Evolutionary conservation across 1,140 invertebrate genomes (phyloP).

Genomic region (Diorhabda sublineata): DNA sequence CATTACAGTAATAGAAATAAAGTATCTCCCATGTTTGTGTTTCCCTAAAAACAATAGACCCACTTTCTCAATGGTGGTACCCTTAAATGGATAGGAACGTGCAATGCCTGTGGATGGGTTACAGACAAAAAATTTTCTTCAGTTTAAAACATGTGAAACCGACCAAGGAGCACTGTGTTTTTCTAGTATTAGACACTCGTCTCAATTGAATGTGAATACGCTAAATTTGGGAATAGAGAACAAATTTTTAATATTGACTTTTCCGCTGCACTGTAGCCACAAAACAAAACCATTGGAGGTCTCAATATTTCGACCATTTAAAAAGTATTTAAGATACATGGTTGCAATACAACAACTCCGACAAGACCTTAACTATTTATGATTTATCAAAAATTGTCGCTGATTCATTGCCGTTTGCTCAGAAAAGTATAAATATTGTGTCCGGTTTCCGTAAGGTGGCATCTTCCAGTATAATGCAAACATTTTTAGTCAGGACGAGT

Average conservation of each 20-base stretch:
- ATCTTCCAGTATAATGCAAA: too few species aligned
- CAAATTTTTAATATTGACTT: conserved; percentile 19
- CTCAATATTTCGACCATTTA: too few species aligned
- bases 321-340: too few species aligned
- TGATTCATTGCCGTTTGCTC: too few species aligned
- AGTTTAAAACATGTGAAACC: conserved; percentile 21
- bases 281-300: too few species aligned
- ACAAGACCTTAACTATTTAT: too few species aligned
- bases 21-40: conserved; percentile 22
- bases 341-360: too few species aligned
- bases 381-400: too few species aligned
- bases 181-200: conserved; percentile 24
- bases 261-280: too few species aligned
- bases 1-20: conserved; percentile 20
- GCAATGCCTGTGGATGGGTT: conserved; percentile 25
- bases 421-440: too few species aligned
- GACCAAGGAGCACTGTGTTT: conserved; percentile 4
- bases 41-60: conserved; percentile 16
- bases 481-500: too few species aligned
- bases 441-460: too few species aligned
- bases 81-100: conserved; percentile 23
- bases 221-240: conserved; percentile 25
- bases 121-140: not conserved
- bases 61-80: conserved; percentile 13
- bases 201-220: conserved; percentile 29